Percentiles rank a stretch among this genome's conserved stretches.
Conservation (phyloP, 2,797 vertebrate genomes). For the Falco columbarius region DNA sequence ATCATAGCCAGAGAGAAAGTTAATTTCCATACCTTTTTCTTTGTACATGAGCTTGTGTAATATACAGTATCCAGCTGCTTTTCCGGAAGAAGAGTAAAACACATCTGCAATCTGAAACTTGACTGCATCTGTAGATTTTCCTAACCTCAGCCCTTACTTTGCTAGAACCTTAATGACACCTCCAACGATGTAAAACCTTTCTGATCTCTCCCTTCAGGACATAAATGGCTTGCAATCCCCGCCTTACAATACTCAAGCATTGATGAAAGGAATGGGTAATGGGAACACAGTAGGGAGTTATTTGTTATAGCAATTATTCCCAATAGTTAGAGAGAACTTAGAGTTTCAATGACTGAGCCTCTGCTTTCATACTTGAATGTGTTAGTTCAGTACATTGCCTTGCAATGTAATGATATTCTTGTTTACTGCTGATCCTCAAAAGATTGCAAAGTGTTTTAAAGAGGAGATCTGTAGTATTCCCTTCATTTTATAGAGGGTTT, state of each 20-base stretch:
- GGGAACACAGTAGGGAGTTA: background rate
- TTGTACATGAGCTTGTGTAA: constrained; percentile 17
- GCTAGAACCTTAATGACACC: background rate
- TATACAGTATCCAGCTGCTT: constrained; percentile 1
- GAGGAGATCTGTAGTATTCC: background rate
- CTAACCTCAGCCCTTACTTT: constrained; percentile 19
- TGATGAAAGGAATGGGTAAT: background rate
- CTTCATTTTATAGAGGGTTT: background rate
- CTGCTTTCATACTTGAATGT: background rate
- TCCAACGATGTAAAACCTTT: constrained; percentile 29
- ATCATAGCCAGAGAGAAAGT: constrained; percentile 46
- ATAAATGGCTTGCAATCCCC: background rate
- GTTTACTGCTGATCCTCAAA: background rate
- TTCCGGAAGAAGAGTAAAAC: constrained; percentile 13
- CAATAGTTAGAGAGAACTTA: background rate
- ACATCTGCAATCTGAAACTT: background rate
- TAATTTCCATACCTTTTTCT: constrained; percentile 63
- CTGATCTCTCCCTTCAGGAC: constrained; percentile 12
- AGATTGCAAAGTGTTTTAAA: background rate
- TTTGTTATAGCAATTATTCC: constrained; percentile 25
- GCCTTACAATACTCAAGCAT: background rate
- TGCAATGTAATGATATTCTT: background rate
- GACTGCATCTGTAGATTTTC: background rate
- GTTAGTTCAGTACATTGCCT: background rate
- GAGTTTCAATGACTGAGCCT: background rate